phyloP scores from a whole-genome alignment of 2,888 invertebrate genomes.

The Hylaea fasciaria region DNA sequence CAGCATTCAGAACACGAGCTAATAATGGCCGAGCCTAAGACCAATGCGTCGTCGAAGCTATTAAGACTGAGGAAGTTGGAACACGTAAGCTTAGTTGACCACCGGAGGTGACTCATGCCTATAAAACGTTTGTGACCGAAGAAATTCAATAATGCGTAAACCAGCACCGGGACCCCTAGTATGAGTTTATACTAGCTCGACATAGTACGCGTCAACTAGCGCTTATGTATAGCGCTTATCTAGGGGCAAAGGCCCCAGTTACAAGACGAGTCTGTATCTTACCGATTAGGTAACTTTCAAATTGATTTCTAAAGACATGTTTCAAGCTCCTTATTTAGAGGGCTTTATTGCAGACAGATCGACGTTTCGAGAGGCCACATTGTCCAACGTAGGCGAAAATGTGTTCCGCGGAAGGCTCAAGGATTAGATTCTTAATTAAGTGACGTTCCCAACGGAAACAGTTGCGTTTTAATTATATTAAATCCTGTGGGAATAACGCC shows the following conservation, averaged over 20 bases:
- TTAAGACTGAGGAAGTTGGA: constrained; percentile 23
- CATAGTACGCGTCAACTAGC: no score
- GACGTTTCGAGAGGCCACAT: constrained; percentile 44
- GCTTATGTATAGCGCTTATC: no score
- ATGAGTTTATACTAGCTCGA: no score
- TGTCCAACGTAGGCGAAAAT: constrained; percentile 53
- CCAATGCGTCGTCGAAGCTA: constrained; percentile 18
- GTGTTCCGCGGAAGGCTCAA: constrained; percentile 45
- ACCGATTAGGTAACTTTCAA: constrained; percentile 11
- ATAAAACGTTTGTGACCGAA: not conserved
- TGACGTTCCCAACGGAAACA: constrained; percentile 57
- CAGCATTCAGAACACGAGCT: constrained; percentile 12
- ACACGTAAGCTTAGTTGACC: constrained; percentile 17
- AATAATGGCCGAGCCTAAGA: not conserved
- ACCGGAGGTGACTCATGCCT: not conserved
- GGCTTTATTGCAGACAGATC: constrained; percentile 61
- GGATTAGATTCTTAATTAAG: constrained; percentile 62
- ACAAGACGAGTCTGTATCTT: not conserved
- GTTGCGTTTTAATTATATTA: constrained; percentile 62
- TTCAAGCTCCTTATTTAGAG: constrained; percentile 29
- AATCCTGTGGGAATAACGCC: constrained; percentile 52
- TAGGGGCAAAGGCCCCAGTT: no score
- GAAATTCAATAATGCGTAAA: not conserved
- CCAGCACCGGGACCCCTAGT: no score
- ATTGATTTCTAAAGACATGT: constrained; percentile 3